A percentile compares a stretch with the other conserved stretches of the same genome.
Evolutionary conservation across 2,797 vertebrate species (phyloP).

Genomic region (Melanotaenia parkinsoni): DNA sequence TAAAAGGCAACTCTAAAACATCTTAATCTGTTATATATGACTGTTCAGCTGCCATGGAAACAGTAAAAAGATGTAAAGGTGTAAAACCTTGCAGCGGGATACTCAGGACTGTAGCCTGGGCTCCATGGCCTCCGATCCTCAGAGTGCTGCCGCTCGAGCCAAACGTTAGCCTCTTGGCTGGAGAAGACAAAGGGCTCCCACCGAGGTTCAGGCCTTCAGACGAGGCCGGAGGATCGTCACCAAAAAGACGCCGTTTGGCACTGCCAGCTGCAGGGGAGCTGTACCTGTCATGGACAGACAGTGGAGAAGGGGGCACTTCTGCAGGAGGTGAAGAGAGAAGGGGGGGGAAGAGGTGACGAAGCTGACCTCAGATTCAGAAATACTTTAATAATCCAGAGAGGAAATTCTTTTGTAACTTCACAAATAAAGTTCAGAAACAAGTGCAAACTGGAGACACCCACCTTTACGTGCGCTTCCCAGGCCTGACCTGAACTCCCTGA

Average conservation of each 20-base stretch:
- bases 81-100: slow-evolving; percentile 87
- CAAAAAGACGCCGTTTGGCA: slow-evolving; percentile 94
- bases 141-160: slow-evolving; percentile 79
- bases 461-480: slow-evolving; percentile 87
- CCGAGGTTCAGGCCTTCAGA: background rate
- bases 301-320: slow-evolving; percentile 90
- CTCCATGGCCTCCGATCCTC: slow-evolving; percentile 76
- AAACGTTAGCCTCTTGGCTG: slow-evolving; percentile 81
- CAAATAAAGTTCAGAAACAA: no score
- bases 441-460: slow-evolving; percentile 16
- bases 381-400: background rate
- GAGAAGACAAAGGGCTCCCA: slow-evolving; percentile 72
- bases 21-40: background rate
- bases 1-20: no score
- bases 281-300: slow-evolving; percentile 93
- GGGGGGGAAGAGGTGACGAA: fast-evolving
- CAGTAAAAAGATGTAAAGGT: background rate
- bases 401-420: background rate
- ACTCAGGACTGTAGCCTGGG: slow-evolving; percentile 82
- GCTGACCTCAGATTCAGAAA: background rate
- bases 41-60: background rate
- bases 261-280: slow-evolving; percentile 95
- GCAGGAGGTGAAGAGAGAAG: background rate
- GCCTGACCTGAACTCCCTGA: slow-evolving; percentile 92
- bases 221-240: slow-evolving; percentile 82